Evolutionary conservation across 1,140 invertebrate genomes (phyloP).

Genomic region (Phymastichus coffea): DNA sequence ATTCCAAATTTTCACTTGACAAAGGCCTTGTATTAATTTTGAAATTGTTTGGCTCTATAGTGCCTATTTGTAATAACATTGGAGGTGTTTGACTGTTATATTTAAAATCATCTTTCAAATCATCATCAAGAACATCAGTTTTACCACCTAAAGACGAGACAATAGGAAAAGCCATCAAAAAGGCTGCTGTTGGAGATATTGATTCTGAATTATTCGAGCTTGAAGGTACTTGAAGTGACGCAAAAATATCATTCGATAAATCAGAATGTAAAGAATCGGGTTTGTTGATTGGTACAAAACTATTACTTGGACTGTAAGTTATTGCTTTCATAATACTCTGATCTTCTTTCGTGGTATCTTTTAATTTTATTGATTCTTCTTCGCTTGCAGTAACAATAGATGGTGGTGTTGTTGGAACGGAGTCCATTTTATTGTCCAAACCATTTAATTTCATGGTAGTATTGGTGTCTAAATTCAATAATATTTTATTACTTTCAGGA

Average conservation of each 20-base stretch:
- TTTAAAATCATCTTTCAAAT: constrained; percentile 58
- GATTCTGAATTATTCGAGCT: constrained; percentile 66
- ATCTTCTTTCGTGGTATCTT: constrained; percentile 40
- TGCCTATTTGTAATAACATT: constrained; percentile 64
- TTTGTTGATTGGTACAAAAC: constrained; percentile 57
- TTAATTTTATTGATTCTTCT: constrained; percentile 31
- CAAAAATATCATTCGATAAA: constrained; percentile 73
- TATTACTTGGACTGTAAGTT: constrained; percentile 53
- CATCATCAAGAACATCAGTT: constrained; percentile 61
- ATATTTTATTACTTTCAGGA: constrained; percentile 47
- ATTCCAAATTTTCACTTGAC: constrained; percentile 7
- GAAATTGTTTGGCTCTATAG: constrained; percentile 60
- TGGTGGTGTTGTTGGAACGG: neutral
- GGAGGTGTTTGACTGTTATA: constrained; percentile 61
- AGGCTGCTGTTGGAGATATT: constrained; percentile 76
- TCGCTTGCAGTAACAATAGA: neutral
- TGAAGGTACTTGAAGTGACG: constrained; percentile 64
- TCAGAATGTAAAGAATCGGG: constrained; percentile 64
- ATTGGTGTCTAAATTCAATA: constrained; percentile 54
- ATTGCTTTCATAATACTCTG: constrained; percentile 52
- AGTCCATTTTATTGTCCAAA: constrained; percentile 7
- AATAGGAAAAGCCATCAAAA: constrained; percentile 73
- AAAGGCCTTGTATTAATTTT: constrained; percentile 44
- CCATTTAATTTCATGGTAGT: constrained; percentile 50
- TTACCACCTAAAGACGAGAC: constrained; percentile 63